Base-by-base conservation (phyloP, 2,888 invertebrate genomes). In the Metopia argyrocephala region DNA sequence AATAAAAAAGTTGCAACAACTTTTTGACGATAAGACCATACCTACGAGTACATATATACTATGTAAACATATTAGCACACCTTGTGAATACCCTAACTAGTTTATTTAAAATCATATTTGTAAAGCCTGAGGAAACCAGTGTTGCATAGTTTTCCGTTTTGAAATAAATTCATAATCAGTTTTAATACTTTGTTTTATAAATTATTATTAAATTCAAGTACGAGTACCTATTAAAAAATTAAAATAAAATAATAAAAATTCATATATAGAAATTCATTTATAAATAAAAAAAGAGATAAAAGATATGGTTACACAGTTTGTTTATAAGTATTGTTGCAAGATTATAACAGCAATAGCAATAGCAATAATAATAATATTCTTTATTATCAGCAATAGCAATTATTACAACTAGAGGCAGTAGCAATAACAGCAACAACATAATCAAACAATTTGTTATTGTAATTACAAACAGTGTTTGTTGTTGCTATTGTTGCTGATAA, bases 401-500 rank as follows among this genome's bases (percentile, higher is more conserved):
- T 38, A 38, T 38, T 38, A 15, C 38, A 38, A 38, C 38, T 38
- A 38, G 3, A 2, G 38, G 38, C 38, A 38, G 3, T 38, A 15
- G 38, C 15, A 38, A 38, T 15, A 38, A 38, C 38, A 38, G 1
- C 15, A 38, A 2, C 9, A 38, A 38, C 38, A 38, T 12, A 4
- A 38, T 38, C 38, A 38, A 38, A 38, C 38, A 38, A 38, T 38
- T 38, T 38, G 38, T 15, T 38, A 38, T 38, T 38, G 15, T 38
- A 38, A 38, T 38, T 38, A 38, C 38, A 38, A 38, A 12, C 9
- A 38, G 9, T 38, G 15, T 38, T 38, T 31, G 38, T 38, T 38
- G 38, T 4, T 38, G 38, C 6, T 38, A 4, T 15, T 38, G 38
- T 38, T 12, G 76, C 45, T 75, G 79, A 70, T 75, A 75, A 70